A percentile compares a stretch with the other conserved stretches of the same genome.
Evolutionary conservation across 2,113 vertebrate species (phyloP).

Genomic region (Genyomyrus donnyi): DNA sequence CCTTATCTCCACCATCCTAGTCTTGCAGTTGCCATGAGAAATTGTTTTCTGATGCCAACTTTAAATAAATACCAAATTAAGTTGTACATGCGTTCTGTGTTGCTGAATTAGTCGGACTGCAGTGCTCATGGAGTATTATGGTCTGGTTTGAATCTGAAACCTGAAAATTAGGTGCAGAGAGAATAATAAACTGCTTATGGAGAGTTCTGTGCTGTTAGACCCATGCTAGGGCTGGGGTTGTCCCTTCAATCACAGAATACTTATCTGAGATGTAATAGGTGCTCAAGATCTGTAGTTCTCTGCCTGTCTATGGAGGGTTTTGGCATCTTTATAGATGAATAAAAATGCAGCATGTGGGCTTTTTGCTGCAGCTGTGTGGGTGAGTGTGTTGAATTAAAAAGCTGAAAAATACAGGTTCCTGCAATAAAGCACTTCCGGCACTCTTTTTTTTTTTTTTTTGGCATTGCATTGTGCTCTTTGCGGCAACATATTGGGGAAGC

Average conservation of each 20-base stretch:
- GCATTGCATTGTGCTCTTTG: no score
- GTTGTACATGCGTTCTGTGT: background rate
- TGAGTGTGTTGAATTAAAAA: background rate
- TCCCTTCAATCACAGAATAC: background rate
- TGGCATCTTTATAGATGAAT: background rate
- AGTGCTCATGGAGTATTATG: background rate
- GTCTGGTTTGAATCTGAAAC: background rate
- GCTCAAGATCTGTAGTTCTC: background rate
- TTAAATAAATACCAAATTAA: slow-evolving; percentile 15
- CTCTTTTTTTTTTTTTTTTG: background rate
- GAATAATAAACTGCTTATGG: background rate
- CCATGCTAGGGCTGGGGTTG: background rate
- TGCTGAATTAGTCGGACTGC: background rate
- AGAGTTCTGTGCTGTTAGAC: background rate
- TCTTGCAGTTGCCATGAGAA: slow-evolving; percentile 13
- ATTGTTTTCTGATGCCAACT: slow-evolving; percentile 25
- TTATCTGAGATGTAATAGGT: background rate
- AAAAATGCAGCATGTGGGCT: background rate
- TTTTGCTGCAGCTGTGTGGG: background rate
- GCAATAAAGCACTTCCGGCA: background rate
- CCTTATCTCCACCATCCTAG: background rate
- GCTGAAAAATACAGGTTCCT: background rate
- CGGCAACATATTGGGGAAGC: background rate
- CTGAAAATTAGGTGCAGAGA: background rate
- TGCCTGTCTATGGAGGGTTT: background rate